Percentiles rank a stretch among this genome's conserved stretches.
These are phyloP conservation scores for Pygmarrhopalites habei DNA, from an alignment of 1,140 invertebrate species.

Conservation along the genomic window DNA sequence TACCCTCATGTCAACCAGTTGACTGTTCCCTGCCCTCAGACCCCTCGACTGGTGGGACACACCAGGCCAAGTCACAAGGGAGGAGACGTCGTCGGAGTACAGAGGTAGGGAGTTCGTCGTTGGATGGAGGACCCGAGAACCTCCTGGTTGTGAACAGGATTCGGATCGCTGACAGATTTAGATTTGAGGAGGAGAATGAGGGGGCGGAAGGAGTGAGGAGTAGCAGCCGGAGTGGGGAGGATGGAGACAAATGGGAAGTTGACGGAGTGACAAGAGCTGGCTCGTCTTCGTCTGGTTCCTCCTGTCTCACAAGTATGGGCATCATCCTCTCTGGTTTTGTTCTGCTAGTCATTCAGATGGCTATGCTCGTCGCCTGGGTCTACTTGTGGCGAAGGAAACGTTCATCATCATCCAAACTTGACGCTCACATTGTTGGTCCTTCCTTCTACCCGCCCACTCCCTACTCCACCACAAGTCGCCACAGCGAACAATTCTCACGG, in stretches of 20 bases:
- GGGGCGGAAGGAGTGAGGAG: not conserved
- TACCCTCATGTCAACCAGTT: slow-evolving; percentile 49
- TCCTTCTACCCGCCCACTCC: slow-evolving; percentile 3
- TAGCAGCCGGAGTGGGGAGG: not conserved
- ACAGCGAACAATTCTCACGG: slow-evolving; percentile 28
- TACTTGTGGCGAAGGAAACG: slow-evolving; percentile 44
- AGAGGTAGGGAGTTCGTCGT: slow-evolving; percentile 12
- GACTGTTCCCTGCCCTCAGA: slow-evolving; percentile 44
- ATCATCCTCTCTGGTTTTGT: slow-evolving; percentile 43
- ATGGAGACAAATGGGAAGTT: slow-evolving; percentile 20
- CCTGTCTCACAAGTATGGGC: slow-evolving; percentile 42
- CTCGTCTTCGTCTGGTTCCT: slow-evolving; percentile 1
- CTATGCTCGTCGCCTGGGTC: slow-evolving; percentile 44
- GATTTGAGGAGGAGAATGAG: slow-evolving; percentile 40
- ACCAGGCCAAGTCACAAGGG: slow-evolving; percentile 45
- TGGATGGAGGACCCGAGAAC: slow-evolving; percentile 40
- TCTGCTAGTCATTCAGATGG: slow-evolving; percentile 45
- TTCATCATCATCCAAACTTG: slow-evolving; percentile 24
- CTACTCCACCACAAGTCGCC: slow-evolving; percentile 7
- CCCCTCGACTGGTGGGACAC: slow-evolving; percentile 44
- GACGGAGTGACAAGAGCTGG: slow-evolving; percentile 6
- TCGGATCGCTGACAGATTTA: slow-evolving; percentile 50
- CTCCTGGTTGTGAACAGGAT: slow-evolving; percentile 49
- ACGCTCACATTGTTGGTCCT: slow-evolving; percentile 7
- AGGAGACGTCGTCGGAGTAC: slow-evolving; percentile 41